A percentile compares a stretch with the other conserved stretches of the same genome.
phyloP scores from a whole-genome alignment of 2,888 invertebrate genomes.

The Caenorhabditis drosophilae region DNA sequence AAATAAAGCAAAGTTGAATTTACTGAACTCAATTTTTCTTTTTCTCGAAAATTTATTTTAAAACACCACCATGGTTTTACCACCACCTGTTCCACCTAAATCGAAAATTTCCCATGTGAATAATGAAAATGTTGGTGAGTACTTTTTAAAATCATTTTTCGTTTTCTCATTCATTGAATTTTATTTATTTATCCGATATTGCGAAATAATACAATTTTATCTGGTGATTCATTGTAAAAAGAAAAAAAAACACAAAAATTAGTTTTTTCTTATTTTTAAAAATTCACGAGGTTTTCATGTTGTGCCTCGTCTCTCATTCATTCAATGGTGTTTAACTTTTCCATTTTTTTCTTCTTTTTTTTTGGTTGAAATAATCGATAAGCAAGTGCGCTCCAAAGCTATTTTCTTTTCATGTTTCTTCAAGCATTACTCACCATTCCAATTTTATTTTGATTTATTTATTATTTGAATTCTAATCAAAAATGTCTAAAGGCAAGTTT shows the following conservation, averaged over 20 bases:
- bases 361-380: conserved; percentile 21
- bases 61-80: too few species aligned
- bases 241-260: too few species aligned
- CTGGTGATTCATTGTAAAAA: too few species aligned
- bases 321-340: too few species aligned
- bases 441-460: conserved; percentile 4
- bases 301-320: too few species aligned
- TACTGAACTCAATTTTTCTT: too few species aligned
- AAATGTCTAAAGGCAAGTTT: conserved; percentile 28
- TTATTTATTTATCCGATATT: conserved; percentile 14
- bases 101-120: conserved; percentile 7
- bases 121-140: conserved; percentile 32
- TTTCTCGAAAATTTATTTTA: too few species aligned
- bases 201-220: too few species aligned
- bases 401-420: neutral
- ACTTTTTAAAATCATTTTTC: neutral
- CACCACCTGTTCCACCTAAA: conserved; percentile 21
- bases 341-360: conserved; percentile 1
- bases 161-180: neutral
- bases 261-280: too few species aligned
- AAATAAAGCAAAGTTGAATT: too few species aligned
- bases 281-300: too few species aligned
- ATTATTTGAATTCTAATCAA: neutral
- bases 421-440: neutral
- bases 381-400: neutral